Conservation (phyloP, 2,888 invertebrate species). For the Mylabris sibirica region DNA sequence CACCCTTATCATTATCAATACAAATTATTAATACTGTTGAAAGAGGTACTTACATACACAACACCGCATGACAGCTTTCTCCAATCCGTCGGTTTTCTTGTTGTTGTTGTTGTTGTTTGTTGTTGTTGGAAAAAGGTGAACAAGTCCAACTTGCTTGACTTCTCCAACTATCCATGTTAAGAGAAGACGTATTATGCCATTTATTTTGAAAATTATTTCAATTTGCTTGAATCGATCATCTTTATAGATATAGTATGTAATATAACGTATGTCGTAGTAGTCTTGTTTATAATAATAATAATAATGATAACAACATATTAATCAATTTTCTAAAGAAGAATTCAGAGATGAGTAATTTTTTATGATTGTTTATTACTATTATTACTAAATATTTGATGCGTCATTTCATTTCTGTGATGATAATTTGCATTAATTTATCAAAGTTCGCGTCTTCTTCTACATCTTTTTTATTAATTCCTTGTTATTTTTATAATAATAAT, state of each 20-base stretch:
- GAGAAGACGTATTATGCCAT: conserved; percentile 38
- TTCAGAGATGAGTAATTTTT: conserved; percentile 4
- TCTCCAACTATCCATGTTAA: conserved; percentile 51
- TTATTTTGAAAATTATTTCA: conserved; percentile 25
- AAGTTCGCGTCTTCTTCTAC: background rate
- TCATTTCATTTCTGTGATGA: conserved; percentile 8
- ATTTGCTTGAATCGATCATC: too few relatives aligned
- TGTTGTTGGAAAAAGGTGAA: conserved; percentile 52
- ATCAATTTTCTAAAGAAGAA: background rate
- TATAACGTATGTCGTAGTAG: too few relatives aligned
- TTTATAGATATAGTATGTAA: too few relatives aligned
- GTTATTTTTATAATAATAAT: background rate
- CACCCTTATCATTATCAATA: background rate
- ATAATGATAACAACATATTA: background rate
- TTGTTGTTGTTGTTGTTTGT: background rate
- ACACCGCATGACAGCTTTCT: conserved; percentile 53
- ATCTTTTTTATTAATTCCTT: background rate
- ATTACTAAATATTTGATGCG: conserved; percentile 5
- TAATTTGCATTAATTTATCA: conserved; percentile 11
- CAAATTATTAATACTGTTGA: conserved; percentile 35
- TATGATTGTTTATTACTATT: conserved; percentile 11
- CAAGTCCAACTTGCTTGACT: conserved; percentile 53
- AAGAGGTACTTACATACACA: conserved; percentile 43
- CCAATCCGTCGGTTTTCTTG: conserved; percentile 33
- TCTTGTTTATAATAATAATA: too few relatives aligned